phyloP scores from a whole-genome alignment of 2,888 invertebrate species.

The Dolichomitus sp. region DNA sequence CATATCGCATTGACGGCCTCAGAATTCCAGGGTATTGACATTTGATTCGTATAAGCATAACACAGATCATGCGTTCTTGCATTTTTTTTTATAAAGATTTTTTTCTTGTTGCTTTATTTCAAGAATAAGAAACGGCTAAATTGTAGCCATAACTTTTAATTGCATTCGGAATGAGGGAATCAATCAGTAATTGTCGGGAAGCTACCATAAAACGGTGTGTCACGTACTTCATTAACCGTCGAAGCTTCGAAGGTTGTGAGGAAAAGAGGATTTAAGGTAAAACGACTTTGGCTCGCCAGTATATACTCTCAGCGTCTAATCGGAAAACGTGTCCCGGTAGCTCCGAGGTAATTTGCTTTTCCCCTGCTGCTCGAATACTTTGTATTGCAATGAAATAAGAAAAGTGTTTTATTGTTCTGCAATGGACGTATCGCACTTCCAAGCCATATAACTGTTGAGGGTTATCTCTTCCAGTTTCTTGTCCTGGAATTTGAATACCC shows the following conservation, averaged over 20 bases:
- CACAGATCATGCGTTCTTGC: neutral
- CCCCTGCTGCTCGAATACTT: constrained; percentile 32
- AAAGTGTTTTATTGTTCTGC: constrained; percentile 44
- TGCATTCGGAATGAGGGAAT: neutral
- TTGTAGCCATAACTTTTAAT: neutral
- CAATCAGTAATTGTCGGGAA: constrained; percentile 17
- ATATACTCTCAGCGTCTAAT: constrained; percentile 42
- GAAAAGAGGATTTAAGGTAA: constrained; percentile 43
- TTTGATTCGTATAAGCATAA: neutral
- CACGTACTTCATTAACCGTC: constrained; percentile 64
- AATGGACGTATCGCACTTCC: constrained; percentile 46
- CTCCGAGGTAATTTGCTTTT: constrained; percentile 45
- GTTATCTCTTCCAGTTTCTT: constrained; percentile 57
- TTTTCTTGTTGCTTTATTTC: neutral
- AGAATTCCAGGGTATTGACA: no score
- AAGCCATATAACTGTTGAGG: constrained; percentile 53
- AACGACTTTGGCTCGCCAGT: constrained; percentile 34
- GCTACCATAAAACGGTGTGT: constrained; percentile 34
- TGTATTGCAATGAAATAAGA: constrained; percentile 52
- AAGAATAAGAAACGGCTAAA: neutral
- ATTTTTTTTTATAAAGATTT: neutral
- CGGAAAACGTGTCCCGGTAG: constrained; percentile 55
- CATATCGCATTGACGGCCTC: no score
- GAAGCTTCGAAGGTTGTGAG: constrained; percentile 14
- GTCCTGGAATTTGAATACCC: constrained; percentile 50